Evolutionary conservation across 1,140 invertebrate genomes (phyloP).

Genomic region (Trialeurodes vaporariorum): DNA sequence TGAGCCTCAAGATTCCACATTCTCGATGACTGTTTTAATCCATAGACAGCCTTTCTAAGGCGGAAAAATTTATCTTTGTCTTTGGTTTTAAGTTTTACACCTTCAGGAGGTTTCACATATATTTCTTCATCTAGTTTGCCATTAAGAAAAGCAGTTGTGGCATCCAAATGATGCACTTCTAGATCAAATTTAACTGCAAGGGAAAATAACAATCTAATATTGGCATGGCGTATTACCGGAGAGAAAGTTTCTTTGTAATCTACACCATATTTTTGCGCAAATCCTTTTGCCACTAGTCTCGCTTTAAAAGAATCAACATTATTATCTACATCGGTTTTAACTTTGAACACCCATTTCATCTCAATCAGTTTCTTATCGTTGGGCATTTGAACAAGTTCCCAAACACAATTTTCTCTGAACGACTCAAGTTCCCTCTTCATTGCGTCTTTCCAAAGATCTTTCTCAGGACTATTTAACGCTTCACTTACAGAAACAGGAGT

Average conservation of each 20-base stretch:
- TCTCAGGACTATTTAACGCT: no score
- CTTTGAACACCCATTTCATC: conserved; percentile 21
- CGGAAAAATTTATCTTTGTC: conserved; percentile 18
- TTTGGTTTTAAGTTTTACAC: conserved; percentile 22
- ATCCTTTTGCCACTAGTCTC: conserved; percentile 36
- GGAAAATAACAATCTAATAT: conserved; percentile 31
- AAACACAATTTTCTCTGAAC: conserved; percentile 25
- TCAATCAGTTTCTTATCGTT: conserved; percentile 27
- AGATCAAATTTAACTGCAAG: conserved; percentile 28
- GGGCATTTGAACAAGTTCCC: conserved; percentile 28
- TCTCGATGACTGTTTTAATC: conserved; percentile 28
- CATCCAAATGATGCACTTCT: conserved; percentile 29
- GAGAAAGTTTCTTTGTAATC: conserved; percentile 33
- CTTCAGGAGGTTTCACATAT: conserved; percentile 33
- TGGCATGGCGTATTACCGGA: conserved; percentile 27
- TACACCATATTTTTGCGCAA: conserved; percentile 27
- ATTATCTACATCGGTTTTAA: conserved; percentile 17
- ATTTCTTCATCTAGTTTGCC: conserved; percentile 33
- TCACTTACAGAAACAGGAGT: no score
- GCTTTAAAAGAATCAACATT: conserved; percentile 32
- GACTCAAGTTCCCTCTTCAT: conserved; percentile 23
- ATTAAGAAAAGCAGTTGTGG: conserved; percentile 35
- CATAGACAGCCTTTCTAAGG: conserved; percentile 31
- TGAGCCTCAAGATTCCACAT: conserved; percentile 28
- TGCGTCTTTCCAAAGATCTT: conserved; percentile 16